Base-by-base conservation (phyloP, 2,113 vertebrate species). In the Labeo rohita region DNA sequence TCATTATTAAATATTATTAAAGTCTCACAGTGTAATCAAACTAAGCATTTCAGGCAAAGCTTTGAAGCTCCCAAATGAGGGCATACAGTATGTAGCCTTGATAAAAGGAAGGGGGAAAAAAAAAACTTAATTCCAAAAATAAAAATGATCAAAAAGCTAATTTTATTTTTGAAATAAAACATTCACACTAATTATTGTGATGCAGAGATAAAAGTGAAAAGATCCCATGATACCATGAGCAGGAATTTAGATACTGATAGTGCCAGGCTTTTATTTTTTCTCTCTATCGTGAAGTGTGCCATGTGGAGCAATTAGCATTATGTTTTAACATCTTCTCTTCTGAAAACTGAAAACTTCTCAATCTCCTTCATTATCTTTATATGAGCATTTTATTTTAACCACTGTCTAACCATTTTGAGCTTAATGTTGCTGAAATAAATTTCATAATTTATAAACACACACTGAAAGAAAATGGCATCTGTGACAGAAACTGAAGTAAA, bases 221-320 rank as follows among this genome's bases (percentile, higher is more conserved):
- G 89, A 93, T 92, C 92, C 91, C 80, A 47, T 90, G 90, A 91
- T 93, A 91, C 91, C 88, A 82, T 77, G 89, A 91, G 43, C 80
- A 87, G 88, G 89, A 91, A 91, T 92, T 88, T 83, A 90, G 86
- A 89, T 92, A 86, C 87, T 85, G 85, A 82, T 88, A 78, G 84
- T 18, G 88, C 49, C 28, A 43, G 45, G n/a, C 11, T 79, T 50
- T 34, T 65, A 13, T 52, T 36, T 43, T 54, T 65, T 21, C 52
- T 74, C 56, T 81, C 9, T 86, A 66, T 49, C 75, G 21, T n/a
- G 39, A 10, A 65, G 45, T 10, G 8, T 23, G 16, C 73, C 47
- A 76, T 50, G 73, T 23, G 47, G 47, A 76, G n/a, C 47, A 76
- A 52, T 76, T 76, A 76, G 45, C n/a, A 47, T 76, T n/a, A 28